A percentile compares a stretch with the other conserved stretches of the same genome.
Conservation (phyloP, 2,888 invertebrate species). For the Eupeodes luniger region DNA sequence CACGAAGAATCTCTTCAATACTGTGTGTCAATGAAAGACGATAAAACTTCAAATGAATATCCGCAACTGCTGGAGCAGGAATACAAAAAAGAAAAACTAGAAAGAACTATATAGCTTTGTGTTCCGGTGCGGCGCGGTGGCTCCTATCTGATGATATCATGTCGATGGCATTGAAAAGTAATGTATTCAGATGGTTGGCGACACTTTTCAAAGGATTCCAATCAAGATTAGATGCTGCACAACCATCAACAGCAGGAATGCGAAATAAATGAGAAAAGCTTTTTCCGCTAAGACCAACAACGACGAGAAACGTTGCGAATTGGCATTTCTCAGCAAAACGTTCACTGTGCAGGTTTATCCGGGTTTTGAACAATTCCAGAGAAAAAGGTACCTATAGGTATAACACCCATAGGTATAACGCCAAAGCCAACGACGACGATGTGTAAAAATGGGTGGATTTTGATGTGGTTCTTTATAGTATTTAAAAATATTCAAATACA, state of each 20-base stretch:
- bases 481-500: conserved; percentile 21
- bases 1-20: background rate
- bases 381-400: background rate
- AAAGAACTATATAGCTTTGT: background rate
- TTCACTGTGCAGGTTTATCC: background rate
- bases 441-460: conserved; percentile 4
- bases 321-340: conserved; percentile 11
- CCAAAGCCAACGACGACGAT: background rate
- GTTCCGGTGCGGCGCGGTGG: conserved; percentile 15
- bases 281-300: background rate
- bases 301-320: conserved; percentile 1
- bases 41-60: conserved; percentile 49
- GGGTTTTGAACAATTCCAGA: background rate
- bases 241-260: conserved; percentile 28
- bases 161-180: conserved; percentile 63
- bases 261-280: conserved; percentile 47
- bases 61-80: background rate
- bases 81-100: background rate
- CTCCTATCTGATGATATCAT: conserved; percentile 65
- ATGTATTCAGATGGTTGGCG: conserved; percentile 72
- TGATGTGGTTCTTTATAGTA: background rate
- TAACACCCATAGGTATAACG: no score
- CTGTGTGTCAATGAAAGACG: conserved; percentile 51
- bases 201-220: conserved; percentile 73
- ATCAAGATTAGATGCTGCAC: conserved; percentile 64